Evolutionary conservation across 2,888 invertebrate genomes (phyloP).

Genomic region (Mythimna albipuncta): DNA sequence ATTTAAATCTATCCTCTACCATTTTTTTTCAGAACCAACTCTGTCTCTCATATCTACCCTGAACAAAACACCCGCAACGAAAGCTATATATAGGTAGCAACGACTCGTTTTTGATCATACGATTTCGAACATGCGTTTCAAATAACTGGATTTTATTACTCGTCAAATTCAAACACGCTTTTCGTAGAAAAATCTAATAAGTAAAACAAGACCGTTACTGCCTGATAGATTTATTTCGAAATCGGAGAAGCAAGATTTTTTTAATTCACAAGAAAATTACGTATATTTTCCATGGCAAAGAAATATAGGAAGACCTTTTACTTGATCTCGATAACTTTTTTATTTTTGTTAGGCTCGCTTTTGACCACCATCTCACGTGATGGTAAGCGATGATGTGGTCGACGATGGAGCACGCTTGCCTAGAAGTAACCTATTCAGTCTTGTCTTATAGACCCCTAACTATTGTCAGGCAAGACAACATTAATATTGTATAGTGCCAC

Average conservation of each 20-base stretch:
- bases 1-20: too few relatives aligned
- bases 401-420: too few relatives aligned
- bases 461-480: too few relatives aligned
- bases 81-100: not conserved
- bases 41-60: not conserved
- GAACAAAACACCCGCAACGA: not conserved
- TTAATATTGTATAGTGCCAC: too few relatives aligned
- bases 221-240: not conserved
- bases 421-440: too few relatives aligned
- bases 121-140: constrained; percentile 17
- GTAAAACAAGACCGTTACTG: not conserved
- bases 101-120: constrained; percentile 2
- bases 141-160: constrained; percentile 29
- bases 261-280: not conserved
- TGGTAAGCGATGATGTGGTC: too few relatives aligned
- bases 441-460: too few relatives aligned
- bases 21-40: not conserved
- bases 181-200: constrained; percentile 6
- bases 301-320: too few relatives aligned
- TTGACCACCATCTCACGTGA: too few relatives aligned
- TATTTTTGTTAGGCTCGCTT: too few relatives aligned
- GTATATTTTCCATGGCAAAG: too few relatives aligned
- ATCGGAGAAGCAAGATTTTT: not conserved
- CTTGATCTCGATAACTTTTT: too few relatives aligned
- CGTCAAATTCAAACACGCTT: constrained; percentile 10